Evolutionary conservation across 2,113 vertebrate species (phyloP).

Genomic region (Rhagologus leucostigma): DNA sequence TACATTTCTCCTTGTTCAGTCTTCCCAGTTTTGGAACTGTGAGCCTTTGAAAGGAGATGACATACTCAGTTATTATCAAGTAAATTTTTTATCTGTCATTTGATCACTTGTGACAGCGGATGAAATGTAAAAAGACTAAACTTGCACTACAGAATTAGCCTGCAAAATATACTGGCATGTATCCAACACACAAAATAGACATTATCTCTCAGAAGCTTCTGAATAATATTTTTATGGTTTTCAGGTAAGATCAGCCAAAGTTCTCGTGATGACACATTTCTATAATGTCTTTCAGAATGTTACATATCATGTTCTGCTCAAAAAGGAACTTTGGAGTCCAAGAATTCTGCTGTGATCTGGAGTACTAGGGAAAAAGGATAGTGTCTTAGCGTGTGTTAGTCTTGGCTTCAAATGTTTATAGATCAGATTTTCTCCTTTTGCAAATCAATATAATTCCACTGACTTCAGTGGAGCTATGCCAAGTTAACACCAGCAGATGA

Average conservation of each 20-base stretch:
- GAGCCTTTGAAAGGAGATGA: slow-evolving; percentile 39
- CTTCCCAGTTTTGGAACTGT: neutral
- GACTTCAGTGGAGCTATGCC: neutral
- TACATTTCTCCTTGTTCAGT: neutral
- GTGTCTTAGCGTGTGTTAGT: neutral
- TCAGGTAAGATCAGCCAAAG: neutral
- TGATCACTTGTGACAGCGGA: neutral
- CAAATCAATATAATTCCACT: neutral
- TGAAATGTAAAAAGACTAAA: slow-evolving; percentile 24
- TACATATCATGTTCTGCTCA: neutral
- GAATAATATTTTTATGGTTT: neutral
- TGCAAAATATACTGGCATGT: neutral
- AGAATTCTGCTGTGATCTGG: neutral
- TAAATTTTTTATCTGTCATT: slow-evolving; percentile 33
- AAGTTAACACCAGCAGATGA: neutral
- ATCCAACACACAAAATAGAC: neutral
- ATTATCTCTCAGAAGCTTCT: neutral
- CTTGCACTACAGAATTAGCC: neutral
- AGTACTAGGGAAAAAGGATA: neutral
- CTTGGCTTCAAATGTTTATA: neutral
- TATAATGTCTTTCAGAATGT: neutral
- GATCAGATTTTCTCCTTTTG: neutral
- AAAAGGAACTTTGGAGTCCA: neutral
- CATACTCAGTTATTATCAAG: slow-evolving; percentile 31
- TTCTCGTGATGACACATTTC: neutral